phyloP scores from a whole-genome alignment of 2,888 invertebrate species.

The Athalia rosae region DNA sequence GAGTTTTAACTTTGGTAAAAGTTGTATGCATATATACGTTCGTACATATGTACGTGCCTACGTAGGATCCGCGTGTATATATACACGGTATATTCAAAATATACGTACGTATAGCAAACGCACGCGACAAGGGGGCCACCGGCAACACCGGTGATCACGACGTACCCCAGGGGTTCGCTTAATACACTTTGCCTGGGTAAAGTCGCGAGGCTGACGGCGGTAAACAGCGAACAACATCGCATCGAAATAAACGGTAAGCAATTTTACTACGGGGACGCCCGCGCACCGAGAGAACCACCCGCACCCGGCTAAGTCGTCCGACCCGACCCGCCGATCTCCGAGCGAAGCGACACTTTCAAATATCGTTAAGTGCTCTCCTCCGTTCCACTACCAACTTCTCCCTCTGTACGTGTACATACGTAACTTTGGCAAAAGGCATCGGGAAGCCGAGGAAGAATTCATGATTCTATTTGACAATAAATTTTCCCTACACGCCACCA shows the following conservation, averaged over 20 bases:
- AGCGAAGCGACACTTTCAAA: constrained; percentile 46
- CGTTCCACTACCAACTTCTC: background rate
- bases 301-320: constrained; percentile 16
- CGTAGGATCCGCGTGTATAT: background rate
- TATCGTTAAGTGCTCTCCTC: constrained; percentile 44
- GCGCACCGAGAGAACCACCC: constrained; percentile 9
- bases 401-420: background rate
- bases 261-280: constrained; percentile 32
- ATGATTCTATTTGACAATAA: constrained; percentile 42
- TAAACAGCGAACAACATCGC: constrained; percentile 44
- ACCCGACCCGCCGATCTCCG: constrained; percentile 28
- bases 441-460: constrained; percentile 18
- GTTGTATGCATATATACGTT: background rate
- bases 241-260: constrained; percentile 44
- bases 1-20: constrained; percentile 30
- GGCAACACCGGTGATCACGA: constrained; percentile 22
- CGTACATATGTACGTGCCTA: background rate
- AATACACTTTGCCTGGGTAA: constrained; percentile 57
- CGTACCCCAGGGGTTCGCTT: constrained; percentile 55
- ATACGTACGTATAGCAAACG: background rate
- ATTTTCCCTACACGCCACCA: background rate
- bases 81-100: background rate
- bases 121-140: background rate
- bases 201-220: constrained; percentile 35
- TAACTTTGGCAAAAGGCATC: constrained; percentile 28